Evolutionary conservation across 2,888 invertebrate genomes (phyloP), one percentile per base, ranked within the genome.

Genomic region (Pteria penguin): DNA sequence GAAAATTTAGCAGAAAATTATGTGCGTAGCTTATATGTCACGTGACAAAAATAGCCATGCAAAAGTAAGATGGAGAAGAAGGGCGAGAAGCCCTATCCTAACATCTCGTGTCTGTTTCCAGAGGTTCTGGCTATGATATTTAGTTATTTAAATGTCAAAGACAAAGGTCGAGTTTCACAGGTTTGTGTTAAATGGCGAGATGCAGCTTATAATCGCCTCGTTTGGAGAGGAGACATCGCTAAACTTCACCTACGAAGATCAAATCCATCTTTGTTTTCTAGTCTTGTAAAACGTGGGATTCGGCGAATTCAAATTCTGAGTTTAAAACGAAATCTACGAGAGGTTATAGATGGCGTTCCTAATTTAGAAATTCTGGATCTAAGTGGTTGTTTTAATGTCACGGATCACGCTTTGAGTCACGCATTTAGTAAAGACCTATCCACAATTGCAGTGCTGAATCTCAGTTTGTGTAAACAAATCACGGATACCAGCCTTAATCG

Each of bases 201-300:
- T 90, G 97, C 97, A 61, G 96, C 97, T 33, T 97, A 98, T 92
- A 95, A 96, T 87, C 96, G 97, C 86, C 96, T 96, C 55, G 97
- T 98, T 26, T 98, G 98, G 98, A 95, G 96, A 84, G 97, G 97
- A 69, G 97, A 97, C 36, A 97, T 97, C 91, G 97, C 98, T 0
- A 96, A 96, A 86, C 93, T 98, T 80, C 98, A 98, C 92, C 94
- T 98, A 66, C 94, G 96, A 79, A 89, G 91, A 29, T 95, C 97
- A 79, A 95, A 96, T 79, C 96, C 96, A 18, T 95, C 96, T 85
- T 94, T 98, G 74, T 97, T 97, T 93, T 94, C 95, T 31, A 97
- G 96, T 79, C 93, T 98, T 78, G 96, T 96, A 60, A 95, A 95
- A 84, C 94, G 98, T 69, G 98, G 98, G 84, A 97, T 98, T 80